A percentile compares a stretch with the other conserved stretches of the same genome.
Evolutionary conservation across 2,113 vertebrate species (phyloP).

Genomic region (Toxotes jaculatrix): DNA sequence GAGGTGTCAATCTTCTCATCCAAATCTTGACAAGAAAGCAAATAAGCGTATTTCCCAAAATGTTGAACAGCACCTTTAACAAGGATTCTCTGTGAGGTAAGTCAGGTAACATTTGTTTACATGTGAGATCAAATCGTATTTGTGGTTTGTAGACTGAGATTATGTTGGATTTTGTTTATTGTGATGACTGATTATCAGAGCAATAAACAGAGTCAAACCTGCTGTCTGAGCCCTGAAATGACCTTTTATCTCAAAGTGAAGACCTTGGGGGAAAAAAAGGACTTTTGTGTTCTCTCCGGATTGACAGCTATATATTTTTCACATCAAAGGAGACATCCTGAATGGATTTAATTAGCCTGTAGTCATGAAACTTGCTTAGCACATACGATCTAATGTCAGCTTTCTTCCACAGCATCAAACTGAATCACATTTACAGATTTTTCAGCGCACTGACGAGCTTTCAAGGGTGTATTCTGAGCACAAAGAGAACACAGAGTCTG

Average conservation of each 20-base stretch:
- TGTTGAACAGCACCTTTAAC: neutral
- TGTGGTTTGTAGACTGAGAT: neutral
- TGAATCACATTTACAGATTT: conserved; percentile 31
- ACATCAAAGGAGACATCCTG: conserved; percentile 65
- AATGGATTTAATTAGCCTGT: conserved; percentile 58
- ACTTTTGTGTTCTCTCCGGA: conserved; percentile 18
- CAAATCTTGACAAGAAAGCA: conserved; percentile 2
- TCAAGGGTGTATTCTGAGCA: conserved; percentile 27
- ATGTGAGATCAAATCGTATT: neutral
- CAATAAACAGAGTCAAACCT: neutral
- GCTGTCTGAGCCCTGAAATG: conserved; percentile 22
- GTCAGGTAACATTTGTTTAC: neutral
- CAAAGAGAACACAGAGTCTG: conserved; percentile 24
- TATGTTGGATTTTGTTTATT: conserved; percentile 12
- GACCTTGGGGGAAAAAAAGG: conserved; percentile 27
- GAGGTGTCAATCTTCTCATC: conserved; percentile 13
- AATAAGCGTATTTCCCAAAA: neutral
- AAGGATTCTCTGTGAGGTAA: neutral
- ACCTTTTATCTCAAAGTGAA: conserved; percentile 36
- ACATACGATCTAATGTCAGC: conserved; percentile 44
- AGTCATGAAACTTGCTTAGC: conserved; percentile 54
- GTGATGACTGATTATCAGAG: conserved; percentile 15
- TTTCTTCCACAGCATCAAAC: conserved; percentile 45
- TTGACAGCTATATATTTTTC: conserved; percentile 59
- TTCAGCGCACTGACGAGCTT: conserved; percentile 11